These are phyloP conservation scores for Procavia capensis DNA, from an alignment of 2,113 vertebrate genomes.

Conservation along the genomic window DNA sequence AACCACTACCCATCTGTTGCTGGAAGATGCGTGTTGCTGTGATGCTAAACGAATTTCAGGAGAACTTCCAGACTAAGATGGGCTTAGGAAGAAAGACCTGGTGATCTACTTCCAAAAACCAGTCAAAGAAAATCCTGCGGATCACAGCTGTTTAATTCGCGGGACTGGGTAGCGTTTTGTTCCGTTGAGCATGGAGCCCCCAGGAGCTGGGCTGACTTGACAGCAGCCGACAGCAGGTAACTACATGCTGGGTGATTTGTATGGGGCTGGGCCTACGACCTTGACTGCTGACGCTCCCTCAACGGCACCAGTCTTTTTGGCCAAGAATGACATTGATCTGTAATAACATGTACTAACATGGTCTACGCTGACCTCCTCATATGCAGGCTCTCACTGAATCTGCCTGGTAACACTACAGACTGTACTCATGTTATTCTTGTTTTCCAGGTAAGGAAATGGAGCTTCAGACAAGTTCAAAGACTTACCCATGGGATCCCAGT, in stretches of 20 bases:
- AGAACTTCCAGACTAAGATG: too few relatives aligned
- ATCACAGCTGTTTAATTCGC: too few relatives aligned
- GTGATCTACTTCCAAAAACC: too few relatives aligned
- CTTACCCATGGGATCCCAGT: neutral
- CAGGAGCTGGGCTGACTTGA: too few relatives aligned
- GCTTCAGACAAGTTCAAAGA: neutral
- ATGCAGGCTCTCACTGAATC: neutral
- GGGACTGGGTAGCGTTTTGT: too few relatives aligned
- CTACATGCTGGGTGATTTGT: neutral
- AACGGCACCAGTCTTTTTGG: neutral
- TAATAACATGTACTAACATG: neutral
- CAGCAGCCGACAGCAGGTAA: too few relatives aligned
- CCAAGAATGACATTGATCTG: neutral
- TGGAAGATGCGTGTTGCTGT: too few relatives aligned
- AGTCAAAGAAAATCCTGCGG: too few relatives aligned
- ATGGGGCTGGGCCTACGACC: neutral
- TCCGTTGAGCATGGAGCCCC: too few relatives aligned
- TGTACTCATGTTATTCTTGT: neutral
- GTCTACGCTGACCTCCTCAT: neutral
- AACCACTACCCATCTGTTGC: too few relatives aligned
- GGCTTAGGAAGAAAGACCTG: too few relatives aligned
- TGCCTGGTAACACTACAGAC: neutral
- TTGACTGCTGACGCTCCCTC: neutral
- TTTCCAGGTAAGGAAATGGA: neutral
- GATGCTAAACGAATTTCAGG: too few relatives aligned